phyloP scores from a whole-genome alignment of 2,888 invertebrate genomes.

The Branchellion lobata region DNA sequence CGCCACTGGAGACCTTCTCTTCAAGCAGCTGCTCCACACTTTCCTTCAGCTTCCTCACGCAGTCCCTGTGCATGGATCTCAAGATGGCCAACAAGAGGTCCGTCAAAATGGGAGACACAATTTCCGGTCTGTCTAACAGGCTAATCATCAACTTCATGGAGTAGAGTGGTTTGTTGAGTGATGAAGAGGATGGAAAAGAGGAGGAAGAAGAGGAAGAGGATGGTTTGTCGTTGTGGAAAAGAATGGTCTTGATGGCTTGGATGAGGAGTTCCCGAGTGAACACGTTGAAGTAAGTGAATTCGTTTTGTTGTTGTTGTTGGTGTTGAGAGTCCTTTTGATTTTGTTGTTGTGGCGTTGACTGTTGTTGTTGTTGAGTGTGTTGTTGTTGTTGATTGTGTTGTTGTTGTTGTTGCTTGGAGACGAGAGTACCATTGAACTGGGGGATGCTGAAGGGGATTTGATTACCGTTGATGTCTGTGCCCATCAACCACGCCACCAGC shows the following conservation, averaged over 20 bases:
- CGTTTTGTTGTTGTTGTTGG: slow-evolving; percentile 16
- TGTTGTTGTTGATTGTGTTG: not conserved
- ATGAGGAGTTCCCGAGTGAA: slow-evolving; percentile 71
- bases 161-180: slow-evolving; percentile 7
- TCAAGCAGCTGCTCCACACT: slow-evolving; percentile 14
- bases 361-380: too few relatives aligned
- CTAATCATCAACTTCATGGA: slow-evolving; percentile 70
- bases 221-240: slow-evolving; percentile 60
- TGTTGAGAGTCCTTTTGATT: slow-evolving; percentile 7
- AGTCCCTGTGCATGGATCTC: slow-evolving; percentile 61
- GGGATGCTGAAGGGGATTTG: slow-evolving; percentile 27
- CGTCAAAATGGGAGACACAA: slow-evolving; percentile 67
- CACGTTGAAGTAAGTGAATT: slow-evolving; percentile 62
- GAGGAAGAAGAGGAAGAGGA: not conserved
- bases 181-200: too few relatives aligned
- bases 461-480: slow-evolving; percentile 65
- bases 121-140: slow-evolving; percentile 81
- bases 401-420: not conserved
- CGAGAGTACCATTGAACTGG: not conserved
- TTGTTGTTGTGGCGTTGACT: slow-evolving; percentile 44
- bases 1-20: slow-evolving; percentile 16
- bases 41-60: slow-evolving; percentile 34
- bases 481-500: slow-evolving; percentile 80
- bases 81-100: slow-evolving; percentile 69
- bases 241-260: slow-evolving; percentile 55